Percentiles rank a stretch among this genome's conserved stretches.
Conservation (phyloP, 1,140 invertebrate genomes). For the Scaptodrosophila lebanonensis region DNA sequence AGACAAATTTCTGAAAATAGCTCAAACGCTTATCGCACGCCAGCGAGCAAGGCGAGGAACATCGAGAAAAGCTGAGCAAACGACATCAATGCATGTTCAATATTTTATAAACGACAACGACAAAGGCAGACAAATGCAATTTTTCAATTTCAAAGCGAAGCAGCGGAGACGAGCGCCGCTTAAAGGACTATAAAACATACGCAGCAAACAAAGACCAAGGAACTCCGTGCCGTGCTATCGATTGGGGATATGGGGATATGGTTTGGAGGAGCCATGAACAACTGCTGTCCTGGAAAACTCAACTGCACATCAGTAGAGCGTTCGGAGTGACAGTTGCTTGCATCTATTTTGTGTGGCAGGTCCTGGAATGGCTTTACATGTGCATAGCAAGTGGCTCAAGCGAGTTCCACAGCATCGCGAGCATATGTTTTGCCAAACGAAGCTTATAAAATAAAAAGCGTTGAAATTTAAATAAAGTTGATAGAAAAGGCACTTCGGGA, state of each 20-base stretch:
- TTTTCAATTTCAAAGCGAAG: constrained; percentile 59
- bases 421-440: no score
- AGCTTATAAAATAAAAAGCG: no score
- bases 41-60: constrained; percentile 14
- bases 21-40: constrained; percentile 47
- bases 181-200: constrained; percentile 57
- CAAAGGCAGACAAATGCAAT: constrained; percentile 53
- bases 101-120: constrained; percentile 58
- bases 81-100: constrained; percentile 37
- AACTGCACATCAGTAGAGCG: constrained; percentile 4
- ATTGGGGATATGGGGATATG: constrained; percentile 13
- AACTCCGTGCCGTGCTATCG: constrained; percentile 30
- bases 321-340: constrained; percentile 36
- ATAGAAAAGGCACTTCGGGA: no score
- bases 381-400: constrained; percentile 3
- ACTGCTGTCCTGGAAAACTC: constrained; percentile 4
- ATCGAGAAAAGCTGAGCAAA: constrained; percentile 1
- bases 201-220: constrained; percentile 14
- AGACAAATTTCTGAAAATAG: constrained; percentile 49
- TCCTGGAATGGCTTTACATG: no score
- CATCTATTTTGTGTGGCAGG: constrained; percentile 29
- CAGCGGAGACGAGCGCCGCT: constrained; percentile 36
- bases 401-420: constrained; percentile 27
- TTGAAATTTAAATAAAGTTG: no score
- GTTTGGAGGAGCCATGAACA: constrained; percentile 5